phyloP scores from a whole-genome alignment of 1,140 invertebrate species.

The Saccostrea echinata region DNA sequence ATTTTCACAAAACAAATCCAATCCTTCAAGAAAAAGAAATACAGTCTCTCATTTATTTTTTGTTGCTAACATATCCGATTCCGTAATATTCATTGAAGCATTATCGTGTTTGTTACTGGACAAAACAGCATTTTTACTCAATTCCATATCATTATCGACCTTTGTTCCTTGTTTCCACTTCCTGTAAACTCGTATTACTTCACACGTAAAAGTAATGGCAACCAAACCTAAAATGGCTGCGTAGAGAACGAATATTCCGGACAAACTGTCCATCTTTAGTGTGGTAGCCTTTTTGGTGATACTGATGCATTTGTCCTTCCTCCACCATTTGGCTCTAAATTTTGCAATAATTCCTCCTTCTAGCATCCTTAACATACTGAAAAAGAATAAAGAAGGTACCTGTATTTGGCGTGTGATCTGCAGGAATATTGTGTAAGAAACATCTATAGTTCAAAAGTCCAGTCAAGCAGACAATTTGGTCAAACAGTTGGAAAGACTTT shows the following conservation, averaged over 20 bases:
- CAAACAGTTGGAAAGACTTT: no score
- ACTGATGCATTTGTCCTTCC: neutral
- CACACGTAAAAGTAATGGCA: neutral
- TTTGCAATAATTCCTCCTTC: slow-evolving; percentile 67
- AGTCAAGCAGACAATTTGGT: no score
- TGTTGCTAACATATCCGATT: no score
- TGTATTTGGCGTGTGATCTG: no score
- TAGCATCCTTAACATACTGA: slow-evolving; percentile 68
- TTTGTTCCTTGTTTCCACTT: neutral
- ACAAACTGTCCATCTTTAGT: neutral
- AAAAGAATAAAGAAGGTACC: slow-evolving; percentile 13
- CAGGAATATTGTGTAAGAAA: no score
- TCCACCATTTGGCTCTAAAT: slow-evolving; percentile 65
- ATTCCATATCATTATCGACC: neutral
- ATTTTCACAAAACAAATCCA: no score
- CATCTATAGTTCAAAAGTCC: no score
- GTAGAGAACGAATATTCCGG: slow-evolving; percentile 3
- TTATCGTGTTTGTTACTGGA: no score
- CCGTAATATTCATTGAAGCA: no score
- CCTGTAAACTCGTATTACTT: neutral
- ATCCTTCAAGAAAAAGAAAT: no score
- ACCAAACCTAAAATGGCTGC: neutral
- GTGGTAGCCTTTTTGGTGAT: neutral
- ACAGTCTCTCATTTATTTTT: no score
- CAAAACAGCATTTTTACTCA: neutral